phyloP scores from a whole-genome alignment of 2,888 invertebrate species.

The Acanthosoma haemorrhoidale region DNA sequence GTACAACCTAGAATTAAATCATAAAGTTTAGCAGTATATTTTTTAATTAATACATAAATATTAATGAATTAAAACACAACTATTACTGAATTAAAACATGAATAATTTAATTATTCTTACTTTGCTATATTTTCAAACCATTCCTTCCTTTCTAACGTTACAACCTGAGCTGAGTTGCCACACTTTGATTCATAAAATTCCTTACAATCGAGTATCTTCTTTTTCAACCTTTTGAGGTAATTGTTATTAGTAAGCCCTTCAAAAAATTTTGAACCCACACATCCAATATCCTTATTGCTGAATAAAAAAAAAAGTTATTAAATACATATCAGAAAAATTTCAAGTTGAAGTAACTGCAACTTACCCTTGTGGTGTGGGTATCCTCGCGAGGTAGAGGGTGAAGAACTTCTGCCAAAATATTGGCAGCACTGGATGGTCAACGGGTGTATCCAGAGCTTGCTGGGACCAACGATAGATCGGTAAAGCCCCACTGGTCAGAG shows the following conservation, averaged over 20 bases:
- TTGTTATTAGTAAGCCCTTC: slow-evolving; percentile 61
- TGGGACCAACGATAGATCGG: slow-evolving; percentile 71
- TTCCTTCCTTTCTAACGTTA: slow-evolving; percentile 36
- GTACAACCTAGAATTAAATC: slow-evolving; percentile 50
- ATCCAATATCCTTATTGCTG: slow-evolving; percentile 54
- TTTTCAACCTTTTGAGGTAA: slow-evolving; percentile 64
- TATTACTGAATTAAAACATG: too few species aligned
- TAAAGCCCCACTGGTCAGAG: slow-evolving; percentile 54
- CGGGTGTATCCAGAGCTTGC: slow-evolving; percentile 61
- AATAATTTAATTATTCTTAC: slow-evolving; percentile 23
- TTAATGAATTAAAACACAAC: not conserved
- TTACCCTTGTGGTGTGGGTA: slow-evolving; percentile 17
- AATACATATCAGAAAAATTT: not conserved
- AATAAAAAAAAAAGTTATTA: slow-evolving; percentile 35
- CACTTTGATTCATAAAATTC: slow-evolving; percentile 52
- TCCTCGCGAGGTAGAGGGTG: slow-evolving; percentile 56
- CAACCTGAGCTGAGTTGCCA: slow-evolving; percentile 46
- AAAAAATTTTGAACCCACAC: slow-evolving; percentile 70
- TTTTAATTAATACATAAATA: slow-evolving; percentile 25
- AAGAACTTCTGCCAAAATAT: slow-evolving; percentile 75
- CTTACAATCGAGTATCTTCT: slow-evolving; percentile 59
- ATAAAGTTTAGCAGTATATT: not conserved
- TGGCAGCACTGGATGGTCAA: slow-evolving; percentile 63
- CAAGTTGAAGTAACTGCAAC: not conserved
- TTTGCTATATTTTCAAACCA: slow-evolving; percentile 35